These are phyloP conservation scores for Camponotus floridanus DNA, from an alignment of 1,140 invertebrate species.

Conservation along the genomic window DNA sequence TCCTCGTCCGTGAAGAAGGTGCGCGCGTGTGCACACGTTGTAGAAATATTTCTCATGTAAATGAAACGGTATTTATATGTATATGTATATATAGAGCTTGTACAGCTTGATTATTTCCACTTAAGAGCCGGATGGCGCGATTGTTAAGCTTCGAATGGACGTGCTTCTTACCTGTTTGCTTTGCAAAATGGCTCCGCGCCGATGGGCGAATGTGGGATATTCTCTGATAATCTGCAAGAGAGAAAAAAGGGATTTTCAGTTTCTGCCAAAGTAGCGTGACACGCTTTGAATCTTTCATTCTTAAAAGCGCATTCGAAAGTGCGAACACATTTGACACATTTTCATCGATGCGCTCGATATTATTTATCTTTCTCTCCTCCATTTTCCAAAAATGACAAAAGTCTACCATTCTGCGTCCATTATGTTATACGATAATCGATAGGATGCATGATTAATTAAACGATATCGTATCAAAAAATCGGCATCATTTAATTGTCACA, in stretches of 20 bases:
- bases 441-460: neutral
- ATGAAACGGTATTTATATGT: neutral
- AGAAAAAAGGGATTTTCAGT: neutral
- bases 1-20: neutral
- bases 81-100: neutral
- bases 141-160: neutral
- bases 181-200: slow-evolving; percentile 12
- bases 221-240: neutral
- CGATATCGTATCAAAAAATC: neutral
- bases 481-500: neutral
- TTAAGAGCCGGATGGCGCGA: neutral
- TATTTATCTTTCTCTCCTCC: neutral
- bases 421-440: neutral
- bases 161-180: slow-evolving; percentile 15
- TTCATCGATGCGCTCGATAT: neutral
- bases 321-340: too few relatives aligned
- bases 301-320: too few relatives aligned
- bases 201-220: neutral
- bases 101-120: neutral
- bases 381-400: neutral
- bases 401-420: neutral
- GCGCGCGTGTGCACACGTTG: neutral
- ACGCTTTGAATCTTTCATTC: too few relatives aligned
- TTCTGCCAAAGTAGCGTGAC: too few relatives aligned
- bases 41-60: slow-evolving; percentile 1